These are phyloP conservation scores for Masnerella sp. DNA, from an alignment of 2,888 invertebrate genomes.

Conservation along the genomic window DNA sequence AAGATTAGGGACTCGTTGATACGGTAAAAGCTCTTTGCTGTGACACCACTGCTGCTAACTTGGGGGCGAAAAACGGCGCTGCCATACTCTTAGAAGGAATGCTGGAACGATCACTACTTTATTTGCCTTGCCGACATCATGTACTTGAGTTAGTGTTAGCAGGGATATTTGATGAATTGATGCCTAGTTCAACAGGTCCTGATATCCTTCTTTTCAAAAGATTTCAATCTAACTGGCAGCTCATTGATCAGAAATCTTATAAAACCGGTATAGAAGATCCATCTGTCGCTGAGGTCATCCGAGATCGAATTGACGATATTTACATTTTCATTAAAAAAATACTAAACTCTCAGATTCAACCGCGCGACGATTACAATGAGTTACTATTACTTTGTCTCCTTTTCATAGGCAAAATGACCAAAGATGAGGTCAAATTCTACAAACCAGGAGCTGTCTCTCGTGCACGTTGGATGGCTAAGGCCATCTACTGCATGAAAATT, in stretches of 20 bases:
- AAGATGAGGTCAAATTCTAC: slow-evolving; percentile 11
- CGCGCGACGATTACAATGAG: slow-evolving; percentile 14
- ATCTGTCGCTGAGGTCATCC: slow-evolving; percentile 1
- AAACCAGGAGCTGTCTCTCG: slow-evolving; percentile 23
- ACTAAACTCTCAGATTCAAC: slow-evolving; percentile 4
- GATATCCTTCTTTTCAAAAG: slow-evolving; percentile 11
- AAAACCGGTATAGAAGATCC: slow-evolving; percentile 5
- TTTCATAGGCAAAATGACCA: slow-evolving; percentile 14
- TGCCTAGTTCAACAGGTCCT: slow-evolving; percentile 17
- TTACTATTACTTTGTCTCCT: slow-evolving; percentile 1
- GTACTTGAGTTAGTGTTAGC: slow-evolving; percentile 1
- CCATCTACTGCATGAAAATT: slow-evolving; percentile 22
- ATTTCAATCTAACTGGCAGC: slow-evolving; percentile 2
- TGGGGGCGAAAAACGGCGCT: slow-evolving; percentile 4
- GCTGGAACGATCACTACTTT: background rate
- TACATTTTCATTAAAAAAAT: slow-evolving; percentile 3
- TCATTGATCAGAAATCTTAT: slow-evolving; percentile 3
- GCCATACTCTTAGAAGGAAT: background rate
- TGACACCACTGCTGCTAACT: slow-evolving; percentile 7
- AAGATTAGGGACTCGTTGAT: background rate
- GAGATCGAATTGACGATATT: slow-evolving; percentile 7
- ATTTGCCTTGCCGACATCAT: slow-evolving; percentile 14
- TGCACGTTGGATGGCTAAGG: slow-evolving; percentile 16
- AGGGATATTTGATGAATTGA: slow-evolving; percentile 16
- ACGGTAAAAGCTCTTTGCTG: slow-evolving; percentile 2